These are phyloP conservation scores for Lagopus leucura DNA, from an alignment of 2,113 vertebrate genomes.

Conservation along the genomic window DNA sequence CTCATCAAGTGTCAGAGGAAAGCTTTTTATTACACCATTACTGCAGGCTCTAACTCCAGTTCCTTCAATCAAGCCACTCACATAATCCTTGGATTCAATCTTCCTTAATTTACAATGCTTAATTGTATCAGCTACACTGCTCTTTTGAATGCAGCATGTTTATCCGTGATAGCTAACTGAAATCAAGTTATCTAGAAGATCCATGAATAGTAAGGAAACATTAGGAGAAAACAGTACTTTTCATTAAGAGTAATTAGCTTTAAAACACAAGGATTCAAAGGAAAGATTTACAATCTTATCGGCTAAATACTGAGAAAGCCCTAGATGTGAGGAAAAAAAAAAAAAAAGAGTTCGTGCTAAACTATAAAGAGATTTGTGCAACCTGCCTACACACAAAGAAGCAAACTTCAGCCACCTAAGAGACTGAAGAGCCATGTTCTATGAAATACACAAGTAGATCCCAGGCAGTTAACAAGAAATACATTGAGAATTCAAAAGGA, in stretches of 20 bases:
- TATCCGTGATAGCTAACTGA: background rate
- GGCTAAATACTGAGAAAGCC: background rate
- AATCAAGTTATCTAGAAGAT: background rate
- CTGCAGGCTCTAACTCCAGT: background rate
- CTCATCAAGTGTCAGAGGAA: background rate
- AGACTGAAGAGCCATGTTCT: background rate
- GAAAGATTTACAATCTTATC: background rate
- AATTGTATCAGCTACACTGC: background rate
- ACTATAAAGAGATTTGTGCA: background rate
- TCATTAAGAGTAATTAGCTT: conserved; percentile 13
- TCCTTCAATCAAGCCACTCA: background rate
- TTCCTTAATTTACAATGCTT: background rate
- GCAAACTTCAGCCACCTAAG: background rate
- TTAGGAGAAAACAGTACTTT: background rate
- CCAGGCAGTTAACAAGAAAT: background rate
- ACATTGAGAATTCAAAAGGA: background rate
- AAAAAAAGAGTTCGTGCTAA: background rate
- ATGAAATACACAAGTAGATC: no score
- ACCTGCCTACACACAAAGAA: background rate
- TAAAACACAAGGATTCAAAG: background rate
- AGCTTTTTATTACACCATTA: background rate
- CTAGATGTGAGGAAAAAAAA: background rate
- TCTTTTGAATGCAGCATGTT: background rate
- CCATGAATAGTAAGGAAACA: no score
- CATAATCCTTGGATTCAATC: background rate